Base-by-base conservation (phyloP, 2,113 vertebrate species). In the Hyaena hyaena region DNA sequence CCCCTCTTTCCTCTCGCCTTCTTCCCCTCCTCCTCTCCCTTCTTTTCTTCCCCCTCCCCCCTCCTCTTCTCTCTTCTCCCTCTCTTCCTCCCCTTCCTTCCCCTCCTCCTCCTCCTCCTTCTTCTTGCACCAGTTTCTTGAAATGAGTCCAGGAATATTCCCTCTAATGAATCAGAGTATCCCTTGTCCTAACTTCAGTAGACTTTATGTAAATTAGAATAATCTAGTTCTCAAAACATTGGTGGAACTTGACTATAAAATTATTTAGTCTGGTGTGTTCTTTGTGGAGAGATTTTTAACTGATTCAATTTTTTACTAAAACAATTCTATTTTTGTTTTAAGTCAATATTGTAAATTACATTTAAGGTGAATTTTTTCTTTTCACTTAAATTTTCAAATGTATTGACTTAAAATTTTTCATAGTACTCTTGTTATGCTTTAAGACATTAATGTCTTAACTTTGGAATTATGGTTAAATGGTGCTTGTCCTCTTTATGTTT, bases 251-350 rank as follows among this genome's bases (percentile, higher is more conserved):
- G 50, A 50, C 48, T 69, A 24, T 58, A 43, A 55, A 66, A 82
- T 69, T 17, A 55, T 58, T 55, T 53, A 33, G 48, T 8, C 28
- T 28, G n/a, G 0, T 58, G 2, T 82, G 55, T 91, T 53, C 26
- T 55, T 69, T 69, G 48, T 43, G 26, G 11, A 55, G 26, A 55
- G 7, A 2, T 53, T 74, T 88, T 39, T 66, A 79, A 79, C 15
- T 9, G 4, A 68, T 80, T 68, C 17, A 80, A 28, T 79, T 53
- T 80, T 16, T 80, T 91, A 79, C 48, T 68, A 55, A 31, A n/a
- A 91, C 63, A 91, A 50, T 79, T 76, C 21, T 73, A 48, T 63
- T 71, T 83, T 39, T 82, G 35, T 58, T 35, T 82, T 58, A n/a
- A 58, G 74, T 61, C 5, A 61, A 50, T 71, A 31, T 81, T 88